phyloP scores from a whole-genome alignment of 1,140 invertebrate genomes.

The Cepaea nemoralis region DNA sequence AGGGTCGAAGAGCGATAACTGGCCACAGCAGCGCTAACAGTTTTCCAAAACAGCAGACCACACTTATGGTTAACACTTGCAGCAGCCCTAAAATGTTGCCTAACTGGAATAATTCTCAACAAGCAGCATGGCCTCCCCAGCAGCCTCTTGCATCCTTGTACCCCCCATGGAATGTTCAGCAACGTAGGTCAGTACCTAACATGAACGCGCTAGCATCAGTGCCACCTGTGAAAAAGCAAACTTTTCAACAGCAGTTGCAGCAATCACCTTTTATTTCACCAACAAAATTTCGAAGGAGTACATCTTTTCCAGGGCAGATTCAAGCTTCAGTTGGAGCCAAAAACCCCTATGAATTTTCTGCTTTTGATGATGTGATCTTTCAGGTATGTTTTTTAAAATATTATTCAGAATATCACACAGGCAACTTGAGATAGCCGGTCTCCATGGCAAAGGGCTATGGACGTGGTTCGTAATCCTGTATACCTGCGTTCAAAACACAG shows the following conservation, averaged over 20 bases:
- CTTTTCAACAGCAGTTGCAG: slow-evolving; percentile 62
- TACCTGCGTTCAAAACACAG: no score
- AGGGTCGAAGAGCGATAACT: slow-evolving; percentile 77
- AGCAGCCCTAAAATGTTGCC: slow-evolving; percentile 69
- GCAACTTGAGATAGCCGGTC: no score
- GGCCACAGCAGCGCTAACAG: slow-evolving; percentile 76
- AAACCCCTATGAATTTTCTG: slow-evolving; percentile 80
- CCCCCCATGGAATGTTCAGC: slow-evolving; percentile 50
- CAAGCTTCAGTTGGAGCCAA: slow-evolving; percentile 74
- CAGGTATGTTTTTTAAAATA: slow-evolving; percentile 42
- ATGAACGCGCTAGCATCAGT: slow-evolving; percentile 58
- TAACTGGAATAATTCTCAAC: slow-evolving; percentile 70
- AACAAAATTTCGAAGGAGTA: slow-evolving; percentile 88
- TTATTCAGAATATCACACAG: no score
- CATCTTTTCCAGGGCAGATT: slow-evolving; percentile 89
- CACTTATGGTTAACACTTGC: slow-evolving; percentile 65
- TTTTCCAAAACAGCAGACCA: slow-evolving; percentile 74
- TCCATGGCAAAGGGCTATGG: no score
- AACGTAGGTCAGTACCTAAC: slow-evolving; percentile 71
- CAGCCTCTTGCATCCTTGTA: slow-evolving; percentile 66
- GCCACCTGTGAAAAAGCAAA: slow-evolving; percentile 64
- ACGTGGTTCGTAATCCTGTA: no score
- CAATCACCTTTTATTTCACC: slow-evolving; percentile 77
- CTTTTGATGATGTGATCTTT: slow-evolving; percentile 71
- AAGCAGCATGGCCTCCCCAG: slow-evolving; percentile 62